A percentile compares a stretch with the other conserved stretches of the same genome.
These are phyloP conservation scores for Pilophorus perplexus DNA, from an alignment of 2,888 invertebrate genomes.

Conservation along the genomic window DNA sequence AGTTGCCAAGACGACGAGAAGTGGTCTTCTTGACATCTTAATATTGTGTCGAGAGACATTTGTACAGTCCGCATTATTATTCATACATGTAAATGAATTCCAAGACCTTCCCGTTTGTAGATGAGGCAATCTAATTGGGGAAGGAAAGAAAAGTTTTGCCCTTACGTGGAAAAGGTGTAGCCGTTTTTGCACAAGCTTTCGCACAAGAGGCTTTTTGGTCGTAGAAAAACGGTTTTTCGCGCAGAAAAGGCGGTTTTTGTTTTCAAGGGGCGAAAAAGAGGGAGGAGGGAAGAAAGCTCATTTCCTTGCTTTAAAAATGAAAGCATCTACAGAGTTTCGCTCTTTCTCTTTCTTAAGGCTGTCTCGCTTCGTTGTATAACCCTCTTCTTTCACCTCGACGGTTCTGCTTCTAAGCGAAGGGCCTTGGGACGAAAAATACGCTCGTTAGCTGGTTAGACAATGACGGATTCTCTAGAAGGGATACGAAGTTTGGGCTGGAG, in stretches of 20 bases:
- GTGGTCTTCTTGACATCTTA: conserved; percentile 1
- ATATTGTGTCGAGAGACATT: neutral
- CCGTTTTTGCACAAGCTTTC: too few species aligned
- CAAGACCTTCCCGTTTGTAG: conserved; percentile 8
- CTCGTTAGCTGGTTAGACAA: conserved; percentile 42
- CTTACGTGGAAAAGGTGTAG: neutral
- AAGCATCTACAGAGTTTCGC: conserved; percentile 16
- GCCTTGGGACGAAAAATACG: conserved; percentile 40
- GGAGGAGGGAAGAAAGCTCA: conserved; percentile 20
- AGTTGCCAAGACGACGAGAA: conserved; percentile 1
- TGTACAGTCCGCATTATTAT: conserved; percentile 10
- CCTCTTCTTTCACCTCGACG: conserved; percentile 16
- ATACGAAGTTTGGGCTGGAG: conserved; percentile 12
- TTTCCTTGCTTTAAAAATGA: conserved; percentile 40
- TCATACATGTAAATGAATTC: conserved; percentile 20
- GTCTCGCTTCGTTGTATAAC: neutral
- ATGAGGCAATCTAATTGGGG: conserved; percentile 2
- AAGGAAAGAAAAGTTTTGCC: conserved; percentile 17
- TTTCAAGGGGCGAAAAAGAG: conserved; percentile 3
- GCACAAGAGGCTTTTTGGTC: too few species aligned
- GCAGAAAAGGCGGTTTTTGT: conserved; percentile 21
- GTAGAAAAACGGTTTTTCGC: conserved; percentile 16
- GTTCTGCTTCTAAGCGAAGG: conserved; percentile 13
- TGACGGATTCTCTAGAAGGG: conserved; percentile 38
- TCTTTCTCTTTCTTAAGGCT: neutral